Evolutionary conservation across 2,797 vertebrate species (phyloP).

Genomic region (Microcaecilia unicolor): DNA sequence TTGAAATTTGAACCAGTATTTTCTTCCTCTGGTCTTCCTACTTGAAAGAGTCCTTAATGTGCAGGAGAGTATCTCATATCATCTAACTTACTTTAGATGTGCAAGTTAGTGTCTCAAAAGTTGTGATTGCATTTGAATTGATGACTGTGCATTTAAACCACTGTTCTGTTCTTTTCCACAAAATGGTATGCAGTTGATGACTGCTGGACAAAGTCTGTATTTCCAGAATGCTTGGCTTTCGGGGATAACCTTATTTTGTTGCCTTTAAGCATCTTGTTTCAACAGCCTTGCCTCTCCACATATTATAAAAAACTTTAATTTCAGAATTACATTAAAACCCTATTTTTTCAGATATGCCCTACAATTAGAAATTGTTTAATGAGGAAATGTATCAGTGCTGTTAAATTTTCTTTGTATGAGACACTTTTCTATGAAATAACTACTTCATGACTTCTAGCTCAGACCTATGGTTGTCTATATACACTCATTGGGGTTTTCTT

Average conservation of each 20-base stretch:
- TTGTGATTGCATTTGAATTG: constrained; percentile 89
- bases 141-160: constrained; percentile 80
- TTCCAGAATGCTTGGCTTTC: constrained; percentile 58
- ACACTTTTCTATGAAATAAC: no score
- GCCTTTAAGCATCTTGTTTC: constrained; percentile 45
- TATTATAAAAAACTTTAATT: constrained; percentile 32
- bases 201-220: no score
- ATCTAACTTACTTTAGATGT: constrained; percentile 86
- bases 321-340: constrained; percentile 27
- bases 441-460: no score
- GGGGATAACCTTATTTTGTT: constrained; percentile 70
- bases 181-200: no score
- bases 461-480: no score
- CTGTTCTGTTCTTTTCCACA: constrained; percentile 64
- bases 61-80: constrained; percentile 74
- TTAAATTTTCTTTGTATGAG: no score
- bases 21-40: constrained; percentile 88
- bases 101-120: constrained; percentile 78
- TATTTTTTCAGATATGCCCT: no score
- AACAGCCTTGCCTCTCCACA: constrained; percentile 42
- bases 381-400: no score
- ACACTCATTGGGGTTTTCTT: no score
- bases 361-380: no score
- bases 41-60: constrained; percentile 86
- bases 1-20: constrained; percentile 90